A percentile compares a stretch with the other conserved stretches of the same genome.
These are phyloP conservation scores for Eurosta solidaginis DNA, from an alignment of 1,140 invertebrate genomes.

Conservation along the genomic window DNA sequence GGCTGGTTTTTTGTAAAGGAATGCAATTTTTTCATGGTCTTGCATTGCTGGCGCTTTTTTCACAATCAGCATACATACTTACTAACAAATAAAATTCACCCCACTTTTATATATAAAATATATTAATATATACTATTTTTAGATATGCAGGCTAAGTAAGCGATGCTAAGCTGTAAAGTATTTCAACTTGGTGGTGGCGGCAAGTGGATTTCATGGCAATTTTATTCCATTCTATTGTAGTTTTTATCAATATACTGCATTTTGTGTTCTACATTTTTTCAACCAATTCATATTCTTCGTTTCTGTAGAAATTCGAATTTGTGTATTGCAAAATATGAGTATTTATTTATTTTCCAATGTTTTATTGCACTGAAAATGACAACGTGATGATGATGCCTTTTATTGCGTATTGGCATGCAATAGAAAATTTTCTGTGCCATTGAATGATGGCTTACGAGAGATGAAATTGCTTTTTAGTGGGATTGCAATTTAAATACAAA, in stretches of 20 bases:
- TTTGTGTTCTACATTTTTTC: not conserved
- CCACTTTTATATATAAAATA: not conserved
- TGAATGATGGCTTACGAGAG: too few species aligned
- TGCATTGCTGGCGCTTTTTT: not conserved
- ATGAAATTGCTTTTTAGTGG: too few species aligned
- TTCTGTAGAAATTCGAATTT: not conserved
- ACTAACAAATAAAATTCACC: too few species aligned
- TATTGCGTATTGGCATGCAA: constrained; percentile 3
- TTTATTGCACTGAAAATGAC: not conserved
- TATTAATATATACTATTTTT: not conserved
- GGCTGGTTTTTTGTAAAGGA: not conserved
- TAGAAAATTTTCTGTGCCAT: not conserved
- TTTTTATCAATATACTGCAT: not conserved
- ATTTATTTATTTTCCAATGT: not conserved
- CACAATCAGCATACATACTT: not conserved
- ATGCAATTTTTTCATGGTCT: not conserved
- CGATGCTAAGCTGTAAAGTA: not conserved
- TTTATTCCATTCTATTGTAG: not conserved
- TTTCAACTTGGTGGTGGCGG: not conserved
- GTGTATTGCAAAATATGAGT: constrained; percentile 4
- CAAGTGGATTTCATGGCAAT: not conserved
- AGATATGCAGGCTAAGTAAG: not conserved
- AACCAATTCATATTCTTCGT: not conserved
- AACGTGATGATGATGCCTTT: constrained; percentile 4
- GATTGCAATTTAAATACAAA: not conserved